These are phyloP conservation scores for Holocentrus rufus DNA, from an alignment of 2,797 vertebrate genomes.

Conservation along the genomic window DNA sequence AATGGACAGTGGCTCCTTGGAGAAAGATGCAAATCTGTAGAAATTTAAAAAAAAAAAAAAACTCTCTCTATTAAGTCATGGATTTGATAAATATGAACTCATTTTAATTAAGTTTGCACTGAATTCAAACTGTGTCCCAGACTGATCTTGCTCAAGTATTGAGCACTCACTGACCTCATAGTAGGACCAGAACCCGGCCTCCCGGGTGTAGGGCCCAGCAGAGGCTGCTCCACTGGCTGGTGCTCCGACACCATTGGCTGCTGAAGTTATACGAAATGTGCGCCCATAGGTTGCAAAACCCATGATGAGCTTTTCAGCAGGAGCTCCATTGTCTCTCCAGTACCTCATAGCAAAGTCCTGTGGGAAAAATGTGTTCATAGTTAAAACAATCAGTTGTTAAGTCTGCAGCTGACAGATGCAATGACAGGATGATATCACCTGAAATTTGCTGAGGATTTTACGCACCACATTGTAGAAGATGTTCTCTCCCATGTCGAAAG, in stretches of 20 bases:
- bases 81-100: neutral
- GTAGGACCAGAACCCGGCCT: constrained; percentile 85
- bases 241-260: constrained; percentile 62
- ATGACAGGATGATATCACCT: neutral
- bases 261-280: constrained; percentile 72
- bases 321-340: constrained; percentile 80
- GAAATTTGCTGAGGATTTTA: constrained; percentile 4
- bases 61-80: neutral
- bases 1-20: constrained; percentile 64
- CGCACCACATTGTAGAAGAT: constrained; percentile 80
- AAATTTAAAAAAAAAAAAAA: constrained; percentile 6
- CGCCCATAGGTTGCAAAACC: constrained; percentile 84
- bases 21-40: constrained; percentile 84
- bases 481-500: constrained; percentile 64
- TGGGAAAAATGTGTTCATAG: neutral
- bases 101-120: neutral
- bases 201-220: constrained; percentile 81
- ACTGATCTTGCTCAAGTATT: neutral
- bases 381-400: neutral
- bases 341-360: constrained; percentile 84
- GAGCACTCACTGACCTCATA: constrained; percentile 80
- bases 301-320: constrained; percentile 81
- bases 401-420: neutral
- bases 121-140: neutral
- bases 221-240: constrained; percentile 73